Base-by-base conservation (phyloP, 2,888 invertebrate genomes). In the Lithophane semibrunnea region DNA sequence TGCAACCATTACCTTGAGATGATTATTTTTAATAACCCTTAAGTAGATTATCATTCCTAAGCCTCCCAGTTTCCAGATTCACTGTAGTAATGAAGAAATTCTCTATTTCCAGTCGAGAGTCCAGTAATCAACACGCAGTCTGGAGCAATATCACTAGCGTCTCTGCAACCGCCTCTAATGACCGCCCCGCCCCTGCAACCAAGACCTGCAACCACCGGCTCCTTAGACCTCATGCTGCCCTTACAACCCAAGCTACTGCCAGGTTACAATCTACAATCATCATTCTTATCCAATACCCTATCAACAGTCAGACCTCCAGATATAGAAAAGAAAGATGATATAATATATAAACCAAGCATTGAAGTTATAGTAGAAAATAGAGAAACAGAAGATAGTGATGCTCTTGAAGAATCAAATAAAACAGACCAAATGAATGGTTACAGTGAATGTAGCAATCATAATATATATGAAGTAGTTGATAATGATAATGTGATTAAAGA, bases 221-320 rank as follows among this genome's bases (percentile, higher is more conserved):
- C 97, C 93, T 94, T 97, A 91, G 97, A 98, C 90, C 97, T 98
- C 86, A 97, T 98, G 94, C 96, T 98, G 90, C 98, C 98, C 79
- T 94, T 98, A 77, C 98, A 98, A 97, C 98, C 98, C 80, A 97
- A 97, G 90, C 94, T 98, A 84, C 95, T 98, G 87, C 97, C 97
- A 65, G 97, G 96, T 54, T 97, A 97, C 92, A 96, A 97, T 90
- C 93, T 96, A 0, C 96, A 97, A 80, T 93, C 96, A 21, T 95
- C 96, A 77, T 96, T 94, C 89, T 91, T 96, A 58, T 95, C 97
- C 82, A 97, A 96, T 88, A 97, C 97, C 79, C 92, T 97, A 0
- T 97, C 97, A 2, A 96, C 96, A 47, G 96, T 96, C 29, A 88
- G 96, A 89, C 95, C 96, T 80, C 97, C 95, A 79, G 96, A 94